Conservation (phyloP, 35 echinoderm and acorn worm genomes). For the Apostichopus californicus region DNA sequence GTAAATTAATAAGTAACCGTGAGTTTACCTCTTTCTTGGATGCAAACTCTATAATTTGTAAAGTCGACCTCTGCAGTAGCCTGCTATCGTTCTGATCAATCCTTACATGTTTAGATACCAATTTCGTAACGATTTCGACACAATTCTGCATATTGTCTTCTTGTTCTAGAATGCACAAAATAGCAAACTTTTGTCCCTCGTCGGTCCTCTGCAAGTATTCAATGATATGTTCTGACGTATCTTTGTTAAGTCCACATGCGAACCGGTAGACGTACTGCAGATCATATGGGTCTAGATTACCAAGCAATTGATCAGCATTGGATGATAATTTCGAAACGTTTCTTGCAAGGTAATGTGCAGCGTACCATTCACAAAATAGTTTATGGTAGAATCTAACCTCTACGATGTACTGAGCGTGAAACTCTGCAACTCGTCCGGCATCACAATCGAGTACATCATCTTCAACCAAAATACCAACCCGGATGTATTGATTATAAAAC, state of each 20-base stretch:
- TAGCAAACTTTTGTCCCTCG: constrained; percentile 40
- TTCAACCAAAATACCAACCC: constrained; percentile 24
- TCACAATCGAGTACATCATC: background rate
- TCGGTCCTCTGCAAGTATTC: background rate
- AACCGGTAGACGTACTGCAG: constrained; percentile 32
- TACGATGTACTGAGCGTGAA: background rate
- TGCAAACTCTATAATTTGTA: too few relatives aligned
- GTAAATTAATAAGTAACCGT: too few relatives aligned
- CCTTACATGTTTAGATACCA: too few relatives aligned
- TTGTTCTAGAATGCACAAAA: constrained; percentile 16
- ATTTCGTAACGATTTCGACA: too few relatives aligned
- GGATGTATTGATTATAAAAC: background rate
- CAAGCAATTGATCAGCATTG: background rate
- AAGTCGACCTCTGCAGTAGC: too few relatives aligned
- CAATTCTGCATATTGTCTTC: background rate
- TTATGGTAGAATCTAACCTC: constrained; percentile 29
- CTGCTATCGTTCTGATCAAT: too few relatives aligned
- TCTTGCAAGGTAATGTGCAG: background rate
- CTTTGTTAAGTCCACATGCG: background rate
- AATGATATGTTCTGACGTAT: background rate
- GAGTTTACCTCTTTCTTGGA: too few relatives aligned
- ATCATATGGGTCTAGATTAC: constrained; percentile 21
- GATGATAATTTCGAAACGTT: background rate
- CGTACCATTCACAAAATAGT: constrained; percentile 34
- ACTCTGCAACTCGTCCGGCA: too few relatives aligned